These are phyloP conservation scores for Anoplius nigerrimus DNA, from an alignment of 2,888 invertebrate genomes.

Conservation along the genomic window DNA sequence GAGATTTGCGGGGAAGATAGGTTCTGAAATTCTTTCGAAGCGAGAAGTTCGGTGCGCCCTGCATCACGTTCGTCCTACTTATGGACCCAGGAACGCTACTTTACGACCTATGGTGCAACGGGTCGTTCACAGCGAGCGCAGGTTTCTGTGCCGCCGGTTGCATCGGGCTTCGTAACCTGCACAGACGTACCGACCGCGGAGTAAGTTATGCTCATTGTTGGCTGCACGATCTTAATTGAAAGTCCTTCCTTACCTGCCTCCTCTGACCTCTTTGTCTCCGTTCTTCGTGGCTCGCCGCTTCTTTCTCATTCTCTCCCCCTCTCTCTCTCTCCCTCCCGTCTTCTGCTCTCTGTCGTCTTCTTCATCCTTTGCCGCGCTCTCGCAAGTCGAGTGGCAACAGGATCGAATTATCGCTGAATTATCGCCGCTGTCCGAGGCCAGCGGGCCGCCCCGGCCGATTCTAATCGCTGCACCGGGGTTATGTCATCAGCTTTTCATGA, in stretches of 20 bases:
- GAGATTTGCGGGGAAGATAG: too few species aligned
- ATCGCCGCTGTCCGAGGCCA: slow-evolving; percentile 18
- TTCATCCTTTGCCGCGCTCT: neutral
- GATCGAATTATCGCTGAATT: slow-evolving; percentile 33
- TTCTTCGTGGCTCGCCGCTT: neutral
- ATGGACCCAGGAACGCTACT: slow-evolving; percentile 8
- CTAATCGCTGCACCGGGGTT: slow-evolving; percentile 27
- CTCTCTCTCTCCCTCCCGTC: too few species aligned
- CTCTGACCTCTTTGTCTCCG: neutral
- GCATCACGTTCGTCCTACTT: slow-evolving; percentile 13
- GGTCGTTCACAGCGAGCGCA: neutral
- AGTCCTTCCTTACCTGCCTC: slow-evolving; percentile 7
- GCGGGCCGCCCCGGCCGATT: slow-evolving; percentile 16
- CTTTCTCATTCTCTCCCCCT: neutral
- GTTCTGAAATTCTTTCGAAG: too few species aligned
- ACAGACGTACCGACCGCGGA: slow-evolving; percentile 4
- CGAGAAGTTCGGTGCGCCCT: too few species aligned
- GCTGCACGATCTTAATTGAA: slow-evolving; percentile 30
- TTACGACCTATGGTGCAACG: slow-evolving; percentile 4
- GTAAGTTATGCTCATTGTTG: slow-evolving; percentile 28
- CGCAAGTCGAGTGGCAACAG: slow-evolving; percentile 12
- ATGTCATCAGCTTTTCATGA: slow-evolving; percentile 38
- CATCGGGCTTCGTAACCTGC: slow-evolving; percentile 2
- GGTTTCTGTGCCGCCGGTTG: neutral
- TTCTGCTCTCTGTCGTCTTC: neutral